A percentile compares a stretch with the other conserved stretches of the same genome.
Evolutionary conservation across 2,113 vertebrate species (phyloP).

Genomic region (Ahaetulla prasina): DNA sequence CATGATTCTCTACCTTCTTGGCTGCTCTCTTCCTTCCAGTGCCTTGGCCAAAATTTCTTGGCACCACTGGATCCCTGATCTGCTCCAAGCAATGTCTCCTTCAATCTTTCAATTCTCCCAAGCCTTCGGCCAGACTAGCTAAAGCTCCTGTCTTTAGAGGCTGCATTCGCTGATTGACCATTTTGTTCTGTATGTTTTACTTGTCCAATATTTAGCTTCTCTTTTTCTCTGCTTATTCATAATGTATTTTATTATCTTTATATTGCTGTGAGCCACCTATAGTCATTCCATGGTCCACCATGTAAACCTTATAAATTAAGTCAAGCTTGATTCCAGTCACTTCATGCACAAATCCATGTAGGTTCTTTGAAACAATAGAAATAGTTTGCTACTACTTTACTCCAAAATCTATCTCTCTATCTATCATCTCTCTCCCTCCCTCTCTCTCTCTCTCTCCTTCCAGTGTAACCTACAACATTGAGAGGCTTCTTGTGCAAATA

Average conservation of each 20-base stretch:
- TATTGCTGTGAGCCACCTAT: neutral
- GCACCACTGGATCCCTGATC: neutral
- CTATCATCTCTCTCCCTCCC: no score
- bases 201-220: neutral
- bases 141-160: neutral
- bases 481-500: neutral
- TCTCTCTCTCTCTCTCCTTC: neutral
- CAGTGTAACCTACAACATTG: neutral
- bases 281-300: neutral
- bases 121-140: no score
- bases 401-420: neutral
- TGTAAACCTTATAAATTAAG: neutral
- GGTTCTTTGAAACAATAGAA: neutral
- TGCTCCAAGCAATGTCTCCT: neutral
- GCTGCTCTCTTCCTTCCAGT: neutral
- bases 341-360: neutral
- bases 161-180: no score
- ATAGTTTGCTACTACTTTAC: neutral
- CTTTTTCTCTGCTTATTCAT: neutral
- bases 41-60: neutral
- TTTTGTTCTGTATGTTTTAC: neutral
- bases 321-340: neutral
- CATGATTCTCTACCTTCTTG: neutral
- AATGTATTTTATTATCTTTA: neutral
- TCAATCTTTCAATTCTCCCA: neutral